Percentiles rank a stretch among this genome's conserved stretches.
These are phyloP conservation scores for Thereva nobilitata DNA, from an alignment of 2,888 invertebrate genomes.

Conservation along the genomic window DNA sequence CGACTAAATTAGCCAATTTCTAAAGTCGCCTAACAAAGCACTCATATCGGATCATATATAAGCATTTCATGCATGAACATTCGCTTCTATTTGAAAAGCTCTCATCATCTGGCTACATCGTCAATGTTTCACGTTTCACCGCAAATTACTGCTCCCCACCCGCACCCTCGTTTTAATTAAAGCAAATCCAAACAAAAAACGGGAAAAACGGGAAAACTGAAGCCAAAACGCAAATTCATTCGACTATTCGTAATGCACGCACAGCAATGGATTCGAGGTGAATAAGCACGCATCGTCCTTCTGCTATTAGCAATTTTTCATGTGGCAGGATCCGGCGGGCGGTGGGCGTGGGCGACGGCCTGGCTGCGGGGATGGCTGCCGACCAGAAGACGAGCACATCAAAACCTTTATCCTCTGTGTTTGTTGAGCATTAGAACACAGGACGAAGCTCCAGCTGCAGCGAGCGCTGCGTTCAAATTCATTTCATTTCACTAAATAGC, in stretches of 20 bases:
- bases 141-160: constrained; percentile 37
- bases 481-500: constrained; percentile 41
- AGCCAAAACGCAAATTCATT: constrained; percentile 42
- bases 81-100: constrained; percentile 40
- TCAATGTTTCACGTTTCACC: constrained; percentile 31
- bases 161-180: constrained; percentile 40
- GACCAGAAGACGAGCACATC: constrained; percentile 24
- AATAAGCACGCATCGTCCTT: constrained; percentile 38
- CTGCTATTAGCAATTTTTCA: constrained; percentile 33
- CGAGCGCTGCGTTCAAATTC: constrained; percentile 35
- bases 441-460: constrained; percentile 27
- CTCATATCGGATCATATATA: constrained; percentile 40
- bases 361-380: too few species aligned
- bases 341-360: not conserved
- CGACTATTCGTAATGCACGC: constrained; percentile 36
- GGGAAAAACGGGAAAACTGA: constrained; percentile 18
- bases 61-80: constrained; percentile 41
- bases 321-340: constrained; percentile 11
- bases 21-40: constrained; percentile 31
- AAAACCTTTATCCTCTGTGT: constrained; percentile 37
- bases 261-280: constrained; percentile 34
- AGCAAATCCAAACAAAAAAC: constrained; percentile 38
- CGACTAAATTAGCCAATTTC: constrained; percentile 32
- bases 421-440: constrained; percentile 35
- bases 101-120: constrained; percentile 40